Evolutionary conservation across 30 jellyfish, hydroid and myxozoan genomes (phyloP).

Genomic region (Hydractinia symbiolongicarpus): DNA sequence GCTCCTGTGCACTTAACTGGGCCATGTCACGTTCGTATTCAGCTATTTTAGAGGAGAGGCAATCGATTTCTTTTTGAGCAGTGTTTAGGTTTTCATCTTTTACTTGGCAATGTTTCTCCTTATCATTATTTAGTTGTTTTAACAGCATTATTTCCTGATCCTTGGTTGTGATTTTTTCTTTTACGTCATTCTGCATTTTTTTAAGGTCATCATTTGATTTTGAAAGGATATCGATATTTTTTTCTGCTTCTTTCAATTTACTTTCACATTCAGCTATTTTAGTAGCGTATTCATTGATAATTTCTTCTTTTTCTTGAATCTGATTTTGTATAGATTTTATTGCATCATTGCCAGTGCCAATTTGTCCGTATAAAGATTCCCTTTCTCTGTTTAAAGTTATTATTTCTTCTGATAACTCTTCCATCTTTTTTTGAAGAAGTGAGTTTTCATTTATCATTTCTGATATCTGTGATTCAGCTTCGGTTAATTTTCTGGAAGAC

Average conservation of each 20-base stretch:
- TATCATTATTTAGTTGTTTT: too few species aligned
- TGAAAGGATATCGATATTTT: background rate
- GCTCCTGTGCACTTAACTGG: conserved; percentile 26
- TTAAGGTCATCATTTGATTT: background rate
- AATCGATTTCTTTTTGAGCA: conserved; percentile 10
- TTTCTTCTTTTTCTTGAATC: background rate
- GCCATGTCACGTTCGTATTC: conserved; percentile 35
- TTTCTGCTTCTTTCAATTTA: background rate
- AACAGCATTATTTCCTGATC: background rate
- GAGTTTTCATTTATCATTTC: background rate
- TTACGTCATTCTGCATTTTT: background rate
- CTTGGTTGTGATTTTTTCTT: conserved; percentile 1
- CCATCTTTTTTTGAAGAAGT: background rate
- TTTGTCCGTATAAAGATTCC: background rate
- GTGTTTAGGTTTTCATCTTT: background rate
- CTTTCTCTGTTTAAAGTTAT: background rate
- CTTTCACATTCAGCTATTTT: background rate
- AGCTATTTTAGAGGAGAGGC: background rate
- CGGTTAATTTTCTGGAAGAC: background rate
- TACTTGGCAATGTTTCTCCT: background rate
- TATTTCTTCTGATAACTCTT: background rate
- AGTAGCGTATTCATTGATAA: background rate
- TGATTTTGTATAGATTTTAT: background rate
- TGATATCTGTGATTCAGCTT: background rate
- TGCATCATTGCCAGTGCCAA: background rate